Conservation (phyloP, 2,888 invertebrate species). For the Alentia gelatinosa region DNA sequence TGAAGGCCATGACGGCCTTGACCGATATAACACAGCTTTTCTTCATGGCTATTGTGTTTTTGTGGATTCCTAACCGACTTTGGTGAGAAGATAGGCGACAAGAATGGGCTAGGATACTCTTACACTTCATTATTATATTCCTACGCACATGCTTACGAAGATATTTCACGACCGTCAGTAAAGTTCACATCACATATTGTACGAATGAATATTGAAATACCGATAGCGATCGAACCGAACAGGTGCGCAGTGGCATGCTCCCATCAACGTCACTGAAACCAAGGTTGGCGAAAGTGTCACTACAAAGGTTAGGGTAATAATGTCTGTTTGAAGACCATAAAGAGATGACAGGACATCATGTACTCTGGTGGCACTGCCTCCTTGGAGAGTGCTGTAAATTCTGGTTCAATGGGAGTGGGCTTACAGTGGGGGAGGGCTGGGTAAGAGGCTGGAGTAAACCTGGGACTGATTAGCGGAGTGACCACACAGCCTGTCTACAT, state of each 20-base stretch:
- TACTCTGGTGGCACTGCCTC: background rate
- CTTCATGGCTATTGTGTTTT: too few relatives aligned
- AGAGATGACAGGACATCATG: background rate
- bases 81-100: too few relatives aligned
- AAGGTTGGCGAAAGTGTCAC: background rate
- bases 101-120: too few relatives aligned
- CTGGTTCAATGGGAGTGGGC: background rate
- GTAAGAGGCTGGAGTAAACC: constrained; percentile 6
- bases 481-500: background rate
- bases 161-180: too few relatives aligned
- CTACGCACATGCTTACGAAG: too few relatives aligned
- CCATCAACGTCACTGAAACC: background rate
- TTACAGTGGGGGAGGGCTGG: background rate
- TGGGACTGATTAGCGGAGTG: background rate
- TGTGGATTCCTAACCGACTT: too few relatives aligned
- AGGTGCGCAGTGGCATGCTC: background rate
- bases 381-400: background rate
- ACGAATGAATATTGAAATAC: background rate
- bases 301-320: background rate
- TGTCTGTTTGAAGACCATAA: background rate
- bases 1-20: too few relatives aligned
- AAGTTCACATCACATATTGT: too few relatives aligned
- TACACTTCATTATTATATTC: too few relatives aligned
- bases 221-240: background rate
- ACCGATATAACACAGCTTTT: too few relatives aligned